Conservation (phyloP, 2,797 vertebrate genomes). For the Chelmon rostratus region DNA sequence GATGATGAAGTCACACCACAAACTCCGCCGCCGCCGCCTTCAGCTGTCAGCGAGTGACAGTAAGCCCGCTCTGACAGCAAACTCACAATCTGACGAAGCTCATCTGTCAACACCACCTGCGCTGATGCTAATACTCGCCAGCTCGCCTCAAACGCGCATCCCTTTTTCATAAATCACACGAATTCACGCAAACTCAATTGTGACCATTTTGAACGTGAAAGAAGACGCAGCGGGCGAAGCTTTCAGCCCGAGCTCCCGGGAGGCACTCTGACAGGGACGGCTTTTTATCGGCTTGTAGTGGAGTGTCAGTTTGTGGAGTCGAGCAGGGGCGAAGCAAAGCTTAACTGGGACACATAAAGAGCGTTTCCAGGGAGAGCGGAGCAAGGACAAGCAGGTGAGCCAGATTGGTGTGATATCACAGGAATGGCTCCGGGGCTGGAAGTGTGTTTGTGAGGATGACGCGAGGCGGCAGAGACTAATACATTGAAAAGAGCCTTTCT, state of each 20-base stretch:
- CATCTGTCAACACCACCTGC: constrained; percentile 32
- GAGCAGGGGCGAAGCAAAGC: constrained; percentile 49
- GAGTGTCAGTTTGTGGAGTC: constrained; percentile 61
- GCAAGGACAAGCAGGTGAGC: constrained; percentile 68
- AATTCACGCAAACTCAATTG: constrained; percentile 24
- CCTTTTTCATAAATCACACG: constrained; percentile 35
- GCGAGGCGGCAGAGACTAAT: constrained; percentile 56
- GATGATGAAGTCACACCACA: constrained; percentile 43
- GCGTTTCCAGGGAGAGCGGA: constrained; percentile 48
- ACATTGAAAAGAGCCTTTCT: constrained; percentile 72
- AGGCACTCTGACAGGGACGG: constrained; percentile 28
- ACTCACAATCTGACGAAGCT: constrained; percentile 29
- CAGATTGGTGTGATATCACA: constrained; percentile 69
- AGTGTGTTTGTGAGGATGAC: constrained; percentile 60
- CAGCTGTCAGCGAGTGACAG: constrained; percentile 34
- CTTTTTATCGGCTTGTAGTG: constrained; percentile 42
- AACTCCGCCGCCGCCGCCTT: constrained; percentile 33
- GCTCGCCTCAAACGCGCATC: constrained; percentile 2
- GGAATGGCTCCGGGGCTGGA: constrained; percentile 69
- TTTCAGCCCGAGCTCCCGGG: constrained; percentile 24
- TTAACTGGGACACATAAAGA: constrained; percentile 63
- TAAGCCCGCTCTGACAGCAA: constrained; percentile 48
- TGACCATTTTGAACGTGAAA: constrained; percentile 2
- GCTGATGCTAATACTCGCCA: constrained; percentile 4
- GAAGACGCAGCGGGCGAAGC: constrained; percentile 15